Percentiles rank a stretch among this genome's conserved stretches.
These are phyloP conservation scores for Eutolmus rufibarbis DNA, from an alignment of 2,888 invertebrate species.

Conservation along the genomic window DNA sequence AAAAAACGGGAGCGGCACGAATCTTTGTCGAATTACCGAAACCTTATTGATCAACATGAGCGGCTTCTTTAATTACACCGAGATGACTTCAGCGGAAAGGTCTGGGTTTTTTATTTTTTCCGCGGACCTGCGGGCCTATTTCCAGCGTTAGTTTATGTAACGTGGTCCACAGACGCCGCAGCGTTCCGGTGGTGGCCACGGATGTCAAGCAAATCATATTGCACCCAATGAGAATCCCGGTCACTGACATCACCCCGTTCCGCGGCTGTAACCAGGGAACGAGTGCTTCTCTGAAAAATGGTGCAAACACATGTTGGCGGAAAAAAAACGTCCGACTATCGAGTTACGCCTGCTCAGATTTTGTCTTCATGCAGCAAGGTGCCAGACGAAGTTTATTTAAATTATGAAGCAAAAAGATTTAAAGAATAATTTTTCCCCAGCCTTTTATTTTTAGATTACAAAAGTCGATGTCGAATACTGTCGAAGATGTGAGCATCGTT, in stretches of 20 bases:
- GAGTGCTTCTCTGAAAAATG: not conserved
- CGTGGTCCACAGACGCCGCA: not conserved
- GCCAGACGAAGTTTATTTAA: not conserved
- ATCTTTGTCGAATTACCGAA: not conserved
- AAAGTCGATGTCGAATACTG: too few relatives aligned
- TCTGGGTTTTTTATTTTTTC: not conserved
- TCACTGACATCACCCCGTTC: constrained; percentile 29
- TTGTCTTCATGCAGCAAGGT: not conserved
- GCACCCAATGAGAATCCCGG: not conserved
- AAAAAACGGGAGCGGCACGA: not conserved
- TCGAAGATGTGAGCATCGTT: too few relatives aligned
- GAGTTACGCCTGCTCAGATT: not conserved
- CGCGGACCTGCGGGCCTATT: not conserved
- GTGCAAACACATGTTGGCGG: not conserved
- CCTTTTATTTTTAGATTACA: too few relatives aligned
- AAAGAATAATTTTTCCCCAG: too few relatives aligned
- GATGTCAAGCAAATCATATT: constrained; percentile 31
- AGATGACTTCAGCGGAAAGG: not conserved
- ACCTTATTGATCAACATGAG: not conserved
- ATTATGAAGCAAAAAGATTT: not conserved
- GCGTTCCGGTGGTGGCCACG: constrained; percentile 15
- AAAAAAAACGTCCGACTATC: not conserved
- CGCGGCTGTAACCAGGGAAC: not conserved
- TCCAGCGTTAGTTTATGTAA: not conserved
- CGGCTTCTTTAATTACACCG: not conserved